Base-by-base conservation (phyloP, 2,888 invertebrate species). In the Patella caerulea region DNA sequence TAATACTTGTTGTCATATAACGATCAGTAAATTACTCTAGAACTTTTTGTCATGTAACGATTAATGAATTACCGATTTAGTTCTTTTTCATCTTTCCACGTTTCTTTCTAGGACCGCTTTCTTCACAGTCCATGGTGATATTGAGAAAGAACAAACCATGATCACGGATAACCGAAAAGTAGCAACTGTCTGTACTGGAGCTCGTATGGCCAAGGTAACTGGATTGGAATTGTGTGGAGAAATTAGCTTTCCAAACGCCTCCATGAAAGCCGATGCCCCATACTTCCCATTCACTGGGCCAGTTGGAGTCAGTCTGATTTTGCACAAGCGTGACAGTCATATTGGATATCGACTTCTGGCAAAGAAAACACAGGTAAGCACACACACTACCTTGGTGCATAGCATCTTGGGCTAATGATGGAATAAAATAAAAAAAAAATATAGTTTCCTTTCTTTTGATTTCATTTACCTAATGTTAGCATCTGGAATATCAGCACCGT, bases 151-250 rank as follows among this genome's bases (percentile, higher is more conserved):
- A 12, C 95, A 95, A 85, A 91, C 92, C 73, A 95, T 95, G 0
- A 92, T 95, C 72, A 93, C 93, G 82, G 93, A 93, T 82, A 94
- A 94, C 81, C 93, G 94, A 74, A 93, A 94, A 72, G 93, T 94
- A 19, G 74, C 93, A 0, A 82, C 85, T 24, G 81, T 82, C 7
- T 92, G 92, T 82, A 85, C 87, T 0, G 86, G 89, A 5, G 77
- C 29, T 72, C 19, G 34, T 12, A 52, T 80, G 54, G 95, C 96
- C 86, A 94, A 94, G 80, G 94, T 95, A 0, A 93, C 96, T 19
- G 97, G 97, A 0, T 93, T 97, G 75, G 96, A 96, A 93, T 92
- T 97, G 69, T 97, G 97, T 88, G 94, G 94, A 0, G 94, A 96
- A 77, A 95, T 96, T 87, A 81, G 86, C 54, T 83, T 88, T 65